A percentile compares a stretch with the other conserved stretches of the same genome.
These are phyloP conservation scores for Equus przewalskii DNA, from an alignment of 2,113 vertebrate genomes.

Conservation along the genomic window DNA sequence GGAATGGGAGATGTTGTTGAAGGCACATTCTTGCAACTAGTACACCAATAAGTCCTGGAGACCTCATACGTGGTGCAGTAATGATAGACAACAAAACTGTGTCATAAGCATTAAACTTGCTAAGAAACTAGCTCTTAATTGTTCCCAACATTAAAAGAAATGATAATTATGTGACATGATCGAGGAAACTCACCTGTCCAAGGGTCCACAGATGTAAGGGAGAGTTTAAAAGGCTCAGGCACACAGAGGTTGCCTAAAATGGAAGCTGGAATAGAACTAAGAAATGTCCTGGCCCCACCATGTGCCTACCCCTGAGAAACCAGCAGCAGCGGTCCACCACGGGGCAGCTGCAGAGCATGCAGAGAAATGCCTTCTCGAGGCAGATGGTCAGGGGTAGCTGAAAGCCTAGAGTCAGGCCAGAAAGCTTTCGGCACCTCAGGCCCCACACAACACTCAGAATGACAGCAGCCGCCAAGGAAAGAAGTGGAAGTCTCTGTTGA, in stretches of 20 bases:
- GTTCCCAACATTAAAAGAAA: not conserved
- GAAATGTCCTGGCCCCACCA: no score
- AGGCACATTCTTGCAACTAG: not conserved
- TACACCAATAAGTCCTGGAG: not conserved
- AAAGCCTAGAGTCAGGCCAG: no score
- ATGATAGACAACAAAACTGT: not conserved
- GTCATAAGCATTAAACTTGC: not conserved
- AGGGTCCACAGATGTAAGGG: not conserved
- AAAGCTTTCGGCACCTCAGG: no score
- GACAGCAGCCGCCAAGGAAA: not conserved
- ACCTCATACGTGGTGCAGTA: not conserved
- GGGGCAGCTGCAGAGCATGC: not conserved
- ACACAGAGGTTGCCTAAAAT: not conserved
- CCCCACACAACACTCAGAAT: not conserved
- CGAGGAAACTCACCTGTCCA: not conserved
- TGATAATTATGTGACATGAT: not conserved
- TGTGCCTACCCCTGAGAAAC: not conserved
- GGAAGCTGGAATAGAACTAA: not conserved
- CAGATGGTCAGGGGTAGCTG: no score
- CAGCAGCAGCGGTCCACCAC: not conserved
- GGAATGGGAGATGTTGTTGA: not conserved
- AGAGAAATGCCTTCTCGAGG: not conserved
- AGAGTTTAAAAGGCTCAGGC: not conserved
- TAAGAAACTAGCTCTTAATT: not conserved
- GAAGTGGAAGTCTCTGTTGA: not conserved